phyloP scores from a whole-genome alignment of 1,140 invertebrate genomes.

The Formica exsecta region DNA sequence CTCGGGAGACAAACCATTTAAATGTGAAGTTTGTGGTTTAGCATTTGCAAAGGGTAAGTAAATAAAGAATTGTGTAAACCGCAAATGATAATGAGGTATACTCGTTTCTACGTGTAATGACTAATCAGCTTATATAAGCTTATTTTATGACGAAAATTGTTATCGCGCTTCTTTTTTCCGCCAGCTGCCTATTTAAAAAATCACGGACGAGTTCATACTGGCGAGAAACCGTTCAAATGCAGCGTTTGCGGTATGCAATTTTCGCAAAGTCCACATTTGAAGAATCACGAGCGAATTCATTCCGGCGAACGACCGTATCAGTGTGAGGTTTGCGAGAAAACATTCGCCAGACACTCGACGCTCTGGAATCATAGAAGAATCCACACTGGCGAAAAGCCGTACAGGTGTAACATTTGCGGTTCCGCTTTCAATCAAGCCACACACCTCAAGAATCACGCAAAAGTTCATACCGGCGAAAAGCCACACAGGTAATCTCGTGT shows the following conservation, averaged over 20 bases:
- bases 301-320: slow-evolving; percentile 96
- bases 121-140: slow-evolving; percentile 1
- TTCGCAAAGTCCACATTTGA: slow-evolving; percentile 95
- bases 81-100: not conserved
- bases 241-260: slow-evolving; percentile 95
- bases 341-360: slow-evolving; percentile 94
- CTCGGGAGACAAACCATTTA: slow-evolving; percentile 95
- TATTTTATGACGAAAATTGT: slow-evolving; percentile 10
- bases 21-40: slow-evolving; percentile 96
- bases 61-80: not conserved
- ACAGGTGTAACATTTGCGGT: slow-evolving; percentile 93
- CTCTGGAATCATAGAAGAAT: slow-evolving; percentile 97
- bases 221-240: slow-evolving; percentile 95
- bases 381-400: slow-evolving; percentile 97
- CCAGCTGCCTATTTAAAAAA: slow-evolving; percentile 95
- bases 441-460: slow-evolving; percentile 95
- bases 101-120: not conserved
- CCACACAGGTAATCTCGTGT: slow-evolving; percentile 81
- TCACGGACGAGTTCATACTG: slow-evolving; percentile 94
- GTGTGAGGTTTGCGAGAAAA: slow-evolving; percentile 96
- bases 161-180: slow-evolving; percentile 22
- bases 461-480: slow-evolving; percentile 91
- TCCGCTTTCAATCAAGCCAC: slow-evolving; percentile 95
- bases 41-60: slow-evolving; percentile 93
- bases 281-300: slow-evolving; percentile 97